These are phyloP conservation scores for Notospermus geniculatus DNA, from an alignment of 1,140 invertebrate species.

Conservation along the genomic window DNA sequence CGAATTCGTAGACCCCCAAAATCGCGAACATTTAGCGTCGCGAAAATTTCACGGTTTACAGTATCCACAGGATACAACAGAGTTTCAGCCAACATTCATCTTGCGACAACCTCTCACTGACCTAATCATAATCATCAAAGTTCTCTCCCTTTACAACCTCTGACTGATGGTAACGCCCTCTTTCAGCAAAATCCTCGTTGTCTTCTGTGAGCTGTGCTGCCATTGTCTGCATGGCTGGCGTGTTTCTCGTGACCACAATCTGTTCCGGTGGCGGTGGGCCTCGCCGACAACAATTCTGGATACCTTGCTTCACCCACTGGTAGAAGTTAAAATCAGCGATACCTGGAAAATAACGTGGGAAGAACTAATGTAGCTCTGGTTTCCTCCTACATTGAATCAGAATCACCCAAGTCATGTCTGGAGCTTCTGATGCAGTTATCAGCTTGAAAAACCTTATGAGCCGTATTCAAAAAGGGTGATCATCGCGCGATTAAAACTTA, in stretches of 20 bases:
- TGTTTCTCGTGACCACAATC: slow-evolving; percentile 82
- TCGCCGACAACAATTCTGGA: slow-evolving; percentile 77
- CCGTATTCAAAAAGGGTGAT: too few species aligned
- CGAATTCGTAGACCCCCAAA: too few species aligned
- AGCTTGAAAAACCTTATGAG: too few species aligned
- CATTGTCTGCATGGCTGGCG: slow-evolving; percentile 76
- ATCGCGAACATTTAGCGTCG: too few species aligned
- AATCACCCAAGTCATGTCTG: too few species aligned
- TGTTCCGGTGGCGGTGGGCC: slow-evolving; percentile 63
- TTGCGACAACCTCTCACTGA: too few species aligned
- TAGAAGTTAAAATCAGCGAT: slow-evolving; percentile 86
- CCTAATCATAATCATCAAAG: slow-evolving; percentile 46
- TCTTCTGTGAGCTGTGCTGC: slow-evolving; percentile 89
- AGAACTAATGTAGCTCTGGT: neutral
- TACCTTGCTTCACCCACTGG: slow-evolving; percentile 74
- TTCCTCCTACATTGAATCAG: too few species aligned
- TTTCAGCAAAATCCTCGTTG: slow-evolving; percentile 88
- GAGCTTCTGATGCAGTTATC: too few species aligned
- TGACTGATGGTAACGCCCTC: slow-evolving; percentile 85
- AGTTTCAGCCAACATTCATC: too few species aligned
- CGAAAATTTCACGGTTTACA: too few species aligned
- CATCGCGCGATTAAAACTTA: too few species aligned
- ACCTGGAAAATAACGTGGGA: slow-evolving; percentile 35
- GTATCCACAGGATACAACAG: too few species aligned
- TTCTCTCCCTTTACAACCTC: slow-evolving; percentile 51